These are phyloP conservation scores for Conus betulinus DNA, from an alignment of 1,140 invertebrate genomes.

Conservation along the genomic window DNA sequence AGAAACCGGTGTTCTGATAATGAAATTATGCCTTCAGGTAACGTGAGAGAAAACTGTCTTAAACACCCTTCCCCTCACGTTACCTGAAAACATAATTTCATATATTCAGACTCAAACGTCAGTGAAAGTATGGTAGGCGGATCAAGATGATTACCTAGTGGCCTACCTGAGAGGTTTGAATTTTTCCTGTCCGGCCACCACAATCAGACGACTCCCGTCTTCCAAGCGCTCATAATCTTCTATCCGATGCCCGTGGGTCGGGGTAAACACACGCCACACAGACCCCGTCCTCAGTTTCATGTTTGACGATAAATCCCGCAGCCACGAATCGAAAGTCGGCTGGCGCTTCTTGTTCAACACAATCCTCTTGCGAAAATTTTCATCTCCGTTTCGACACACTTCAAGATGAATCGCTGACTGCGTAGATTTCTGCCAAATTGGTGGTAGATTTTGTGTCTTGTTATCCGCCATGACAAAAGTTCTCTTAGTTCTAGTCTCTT, in stretches of 20 bases:
- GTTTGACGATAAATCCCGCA: conserved; percentile 51
- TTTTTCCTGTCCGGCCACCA: conserved; percentile 56
- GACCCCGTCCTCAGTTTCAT: conserved; percentile 49
- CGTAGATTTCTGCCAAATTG: conserved; percentile 44
- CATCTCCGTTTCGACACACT: conserved; percentile 57
- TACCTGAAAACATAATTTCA: too few relatives aligned
- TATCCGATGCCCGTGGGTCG: conserved; percentile 44
- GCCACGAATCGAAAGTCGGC: conserved; percentile 56
- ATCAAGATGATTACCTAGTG: too few relatives aligned
- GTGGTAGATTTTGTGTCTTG: conserved; percentile 33
- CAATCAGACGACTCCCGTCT: conserved; percentile 55
- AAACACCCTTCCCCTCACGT: too few relatives aligned
- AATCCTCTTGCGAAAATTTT: conserved; percentile 44
- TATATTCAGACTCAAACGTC: too few relatives aligned
- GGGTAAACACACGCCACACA: conserved; percentile 56
- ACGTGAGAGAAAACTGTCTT: too few relatives aligned
- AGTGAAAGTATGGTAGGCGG: too few relatives aligned
- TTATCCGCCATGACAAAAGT: conserved; percentile 8
- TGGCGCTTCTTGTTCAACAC: conserved; percentile 52
- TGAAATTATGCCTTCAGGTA: too few relatives aligned
- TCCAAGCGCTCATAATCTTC: conserved; percentile 49
- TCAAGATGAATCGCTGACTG: conserved; percentile 53
- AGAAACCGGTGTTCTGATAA: too few relatives aligned
- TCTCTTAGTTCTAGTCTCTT: not conserved
- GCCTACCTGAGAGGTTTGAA: conserved; percentile 56